phyloP scores from a whole-genome alignment of 2,888 invertebrate species.

The Hypena proboscidalis region DNA sequence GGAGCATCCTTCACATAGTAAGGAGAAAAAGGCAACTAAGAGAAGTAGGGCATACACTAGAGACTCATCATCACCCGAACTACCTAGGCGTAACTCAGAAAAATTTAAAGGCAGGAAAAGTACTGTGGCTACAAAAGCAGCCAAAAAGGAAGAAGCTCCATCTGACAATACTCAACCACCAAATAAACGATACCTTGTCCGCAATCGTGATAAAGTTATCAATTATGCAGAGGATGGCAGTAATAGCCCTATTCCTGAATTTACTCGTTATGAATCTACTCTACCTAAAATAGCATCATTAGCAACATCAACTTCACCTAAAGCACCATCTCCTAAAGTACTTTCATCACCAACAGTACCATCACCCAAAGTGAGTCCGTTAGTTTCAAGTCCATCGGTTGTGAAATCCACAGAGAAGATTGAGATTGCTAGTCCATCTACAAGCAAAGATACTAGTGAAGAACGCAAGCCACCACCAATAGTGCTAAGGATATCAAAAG shows the following conservation, averaged over 20 bases:
- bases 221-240: constrained; percentile 88
- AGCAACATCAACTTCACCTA: no score
- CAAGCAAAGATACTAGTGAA: constrained; percentile 77
- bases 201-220: constrained; percentile 86
- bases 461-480: constrained; percentile 91
- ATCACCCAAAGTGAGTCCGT: constrained; percentile 78
- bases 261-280: constrained; percentile 67
- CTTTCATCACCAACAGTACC: constrained; percentile 64
- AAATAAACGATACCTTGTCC: constrained; percentile 79
- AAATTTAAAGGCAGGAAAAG: constrained; percentile 72
- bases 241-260: constrained; percentile 81
- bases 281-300: constrained; percentile 43
- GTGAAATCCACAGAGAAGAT: constrained; percentile 50
- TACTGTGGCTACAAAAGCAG: constrained; percentile 73
- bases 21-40: constrained; percentile 72
- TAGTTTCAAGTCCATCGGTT: constrained; percentile 69
- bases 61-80: constrained; percentile 80
- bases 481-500: constrained; percentile 94
- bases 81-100: constrained; percentile 75
- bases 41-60: constrained; percentile 70
- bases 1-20: constrained; percentile 72
- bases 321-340: no score
- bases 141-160: constrained; percentile 73
- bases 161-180: constrained; percentile 76
- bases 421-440: constrained; percentile 76